A percentile compares a stretch with the other conserved stretches of the same genome.
phyloP scores from a whole-genome alignment of 2,888 invertebrate genomes.

The Rhorus exstirpatorius region DNA sequence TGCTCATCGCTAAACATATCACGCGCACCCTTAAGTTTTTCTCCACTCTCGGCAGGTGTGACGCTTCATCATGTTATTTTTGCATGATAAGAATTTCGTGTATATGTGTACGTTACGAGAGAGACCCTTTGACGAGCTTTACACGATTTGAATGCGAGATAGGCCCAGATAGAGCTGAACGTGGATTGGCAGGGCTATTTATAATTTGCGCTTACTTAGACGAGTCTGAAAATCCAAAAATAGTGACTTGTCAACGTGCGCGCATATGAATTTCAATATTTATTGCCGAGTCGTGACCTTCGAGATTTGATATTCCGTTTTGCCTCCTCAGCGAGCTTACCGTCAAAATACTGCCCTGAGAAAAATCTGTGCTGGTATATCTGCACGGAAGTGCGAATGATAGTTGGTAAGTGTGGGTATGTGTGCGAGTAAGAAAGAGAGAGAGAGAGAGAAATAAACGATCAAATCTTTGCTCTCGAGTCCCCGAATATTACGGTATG shows the following conservation, averaged over 20 bases:
- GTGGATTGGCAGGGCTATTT: slow-evolving; percentile 36
- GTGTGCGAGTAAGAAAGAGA: neutral
- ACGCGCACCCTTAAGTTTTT: slow-evolving; percentile 19
- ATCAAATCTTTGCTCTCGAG: slow-evolving; percentile 6
- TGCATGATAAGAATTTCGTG: slow-evolving; percentile 48
- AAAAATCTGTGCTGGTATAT: slow-evolving; percentile 29
- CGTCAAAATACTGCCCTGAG: slow-evolving; percentile 20
- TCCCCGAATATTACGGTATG: slow-evolving; percentile 38
- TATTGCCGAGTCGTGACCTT: slow-evolving; percentile 55
- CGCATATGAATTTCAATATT: slow-evolving; percentile 18
- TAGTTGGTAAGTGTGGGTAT: too few species aligned
- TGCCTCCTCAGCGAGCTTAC: slow-evolving; percentile 6
- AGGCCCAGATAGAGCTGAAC: neutral
- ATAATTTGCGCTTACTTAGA: slow-evolving; percentile 59
- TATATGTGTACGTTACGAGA: neutral
- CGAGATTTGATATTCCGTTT: slow-evolving; percentile 35
- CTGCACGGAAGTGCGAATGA: neutral
- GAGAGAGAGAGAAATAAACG: slow-evolving; percentile 1
- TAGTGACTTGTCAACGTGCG: slow-evolving; percentile 40
- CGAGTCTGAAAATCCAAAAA: slow-evolving; percentile 48
- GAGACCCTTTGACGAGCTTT: slow-evolving; percentile 5
- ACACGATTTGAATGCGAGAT: slow-evolving; percentile 37
- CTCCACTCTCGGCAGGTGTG: slow-evolving; percentile 35
- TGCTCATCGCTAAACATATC: slow-evolving; percentile 1
- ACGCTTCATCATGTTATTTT: slow-evolving; percentile 53